A percentile compares a stretch with the other conserved stretches of the same genome.
These are phyloP conservation scores for Luidia sarsii DNA, from an alignment of 53 echinoderm and acorn worm genomes.

Conservation along the genomic window DNA sequence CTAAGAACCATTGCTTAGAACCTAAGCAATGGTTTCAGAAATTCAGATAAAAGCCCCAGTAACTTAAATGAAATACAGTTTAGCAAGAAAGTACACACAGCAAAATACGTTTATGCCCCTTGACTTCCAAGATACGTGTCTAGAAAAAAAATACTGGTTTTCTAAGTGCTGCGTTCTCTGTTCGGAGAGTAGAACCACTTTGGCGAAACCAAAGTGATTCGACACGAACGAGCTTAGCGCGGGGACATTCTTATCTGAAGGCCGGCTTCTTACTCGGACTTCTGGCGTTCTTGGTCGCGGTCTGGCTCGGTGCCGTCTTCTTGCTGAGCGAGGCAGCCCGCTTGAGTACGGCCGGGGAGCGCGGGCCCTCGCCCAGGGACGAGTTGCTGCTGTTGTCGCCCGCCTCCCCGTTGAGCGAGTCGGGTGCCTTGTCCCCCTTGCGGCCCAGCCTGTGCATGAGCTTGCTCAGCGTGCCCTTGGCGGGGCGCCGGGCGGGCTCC, in stretches of 20 bases:
- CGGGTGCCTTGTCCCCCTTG: constrained; percentile 33
- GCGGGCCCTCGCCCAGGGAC: constrained; percentile 1
- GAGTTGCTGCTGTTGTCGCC: background rate
- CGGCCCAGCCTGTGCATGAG: constrained; percentile 40
- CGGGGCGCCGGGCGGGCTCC: constrained; percentile 14
- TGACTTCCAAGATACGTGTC: too few species aligned
- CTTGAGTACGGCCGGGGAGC: constrained; percentile 3
- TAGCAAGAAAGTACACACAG: too few species aligned
- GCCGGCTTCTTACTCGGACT: constrained; percentile 19
- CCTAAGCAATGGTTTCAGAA: too few species aligned
- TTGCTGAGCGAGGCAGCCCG: constrained; percentile 29
- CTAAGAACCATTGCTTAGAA: too few species aligned
- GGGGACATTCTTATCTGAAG: constrained; percentile 8
- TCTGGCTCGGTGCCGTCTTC: background rate
- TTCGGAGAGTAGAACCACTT: too few species aligned
- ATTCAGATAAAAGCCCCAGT: too few species aligned
- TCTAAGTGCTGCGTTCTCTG: too few species aligned
- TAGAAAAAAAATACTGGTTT: too few species aligned
- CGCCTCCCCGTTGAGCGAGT: constrained; percentile 13
- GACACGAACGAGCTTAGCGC: too few species aligned
- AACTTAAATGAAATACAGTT: too few species aligned
- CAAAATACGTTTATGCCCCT: too few species aligned
- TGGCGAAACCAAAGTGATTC: too few species aligned
- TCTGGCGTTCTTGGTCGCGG: background rate
- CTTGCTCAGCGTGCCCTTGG: constrained; percentile 35